Base-by-base conservation (phyloP, 2,888 invertebrate species). In the Eurytoma adleriae region DNA sequence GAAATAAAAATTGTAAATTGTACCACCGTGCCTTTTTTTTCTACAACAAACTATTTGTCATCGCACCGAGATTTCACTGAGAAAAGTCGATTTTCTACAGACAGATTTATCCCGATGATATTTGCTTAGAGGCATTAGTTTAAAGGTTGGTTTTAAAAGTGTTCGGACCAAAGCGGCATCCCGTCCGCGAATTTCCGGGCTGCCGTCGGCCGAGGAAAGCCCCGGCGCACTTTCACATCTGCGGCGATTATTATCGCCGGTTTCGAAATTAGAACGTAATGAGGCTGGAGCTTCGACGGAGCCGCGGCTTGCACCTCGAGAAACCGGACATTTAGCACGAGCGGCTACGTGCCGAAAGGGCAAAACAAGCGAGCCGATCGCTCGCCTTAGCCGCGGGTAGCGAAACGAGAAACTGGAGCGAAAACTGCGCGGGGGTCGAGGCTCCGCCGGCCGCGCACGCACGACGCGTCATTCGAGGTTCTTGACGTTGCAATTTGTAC, bases 241-340 rank as follows among this genome's bases (percentile, higher is more conserved):
- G 24, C 24, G 66, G 66, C 57, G 74, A 70, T 78, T 61, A 78
- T 78, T 70, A 68, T 71, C 59, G 77, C 10, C 56, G 52, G 48
- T 48, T 81, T 52, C 62, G 40, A 78, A 81, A 78, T 78, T 81
- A 78, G 78, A 81, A 70, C 20, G 67, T 78, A 81, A 81, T 78
- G 78, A 75, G 78, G 7, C n/a, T 27, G 50, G 57, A 27, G 66
- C 57, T 61, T 56, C 50, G 48, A 18, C 30, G 30, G 64, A 20
- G 48, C 24, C 48, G 59, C 52, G 75, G 67, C 20, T 27, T 18
- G 20, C 62, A 3, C 40, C 48, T 16, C n/a, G 80, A 82, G 79
- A 83, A 85, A 84, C 78, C 82, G 82, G 78, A 84, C 86, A 84
- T 86, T 87, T 86, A 85, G 86, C 86, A 85, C 85, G 86, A 84